phyloP scores from a whole-genome alignment of 1,140 invertebrate species.

The Bactericera cockerelli region DNA sequence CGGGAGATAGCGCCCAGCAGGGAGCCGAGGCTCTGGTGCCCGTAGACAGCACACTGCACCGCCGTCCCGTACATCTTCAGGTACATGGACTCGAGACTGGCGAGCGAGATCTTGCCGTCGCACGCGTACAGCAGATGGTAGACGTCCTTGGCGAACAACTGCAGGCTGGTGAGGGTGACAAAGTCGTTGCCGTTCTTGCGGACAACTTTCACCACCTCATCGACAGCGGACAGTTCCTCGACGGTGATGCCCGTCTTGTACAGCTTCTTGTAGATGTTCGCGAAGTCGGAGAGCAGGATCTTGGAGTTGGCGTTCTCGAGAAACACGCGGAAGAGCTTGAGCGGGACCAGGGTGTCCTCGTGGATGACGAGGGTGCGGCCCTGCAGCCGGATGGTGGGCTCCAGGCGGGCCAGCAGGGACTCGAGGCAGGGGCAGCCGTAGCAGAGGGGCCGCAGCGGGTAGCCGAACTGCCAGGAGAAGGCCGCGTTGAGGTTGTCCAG shows the following conservation, averaged over 20 bases:
- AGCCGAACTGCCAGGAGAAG: slow-evolving; percentile 40
- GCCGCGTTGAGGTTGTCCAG: slow-evolving; percentile 33
- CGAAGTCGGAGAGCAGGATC: not conserved
- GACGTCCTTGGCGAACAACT: slow-evolving; percentile 40
- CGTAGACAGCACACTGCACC: slow-evolving; percentile 37
- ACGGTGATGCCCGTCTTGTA: not conserved
- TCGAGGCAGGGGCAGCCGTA: slow-evolving; percentile 37
- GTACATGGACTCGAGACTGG: slow-evolving; percentile 39
- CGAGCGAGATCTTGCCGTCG: slow-evolving; percentile 34
- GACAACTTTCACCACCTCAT: not conserved
- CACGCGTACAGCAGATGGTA: slow-evolving; percentile 37
- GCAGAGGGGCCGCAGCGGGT: slow-evolving; percentile 37
- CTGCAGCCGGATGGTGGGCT: slow-evolving; percentile 33
- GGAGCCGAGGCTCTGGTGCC: slow-evolving; percentile 33
- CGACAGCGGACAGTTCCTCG: not conserved
- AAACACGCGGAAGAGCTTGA: not conserved
- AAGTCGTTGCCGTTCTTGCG: slow-evolving; percentile 26
- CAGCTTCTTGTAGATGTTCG: slow-evolving; percentile 1
- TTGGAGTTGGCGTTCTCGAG: not conserved
- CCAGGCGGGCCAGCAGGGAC: slow-evolving; percentile 36
- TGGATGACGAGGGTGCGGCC: slow-evolving; percentile 10
- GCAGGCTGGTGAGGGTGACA: slow-evolving; percentile 38
- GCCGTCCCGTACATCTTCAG: slow-evolving; percentile 35
- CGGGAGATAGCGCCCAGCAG: slow-evolving; percentile 41
- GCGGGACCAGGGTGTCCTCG: not conserved